Evolutionary conservation across 2,797 vertebrate species (phyloP), one percentile per base, ranked within the genome.

Genomic region (Pyrocephalus nanus): DNA sequence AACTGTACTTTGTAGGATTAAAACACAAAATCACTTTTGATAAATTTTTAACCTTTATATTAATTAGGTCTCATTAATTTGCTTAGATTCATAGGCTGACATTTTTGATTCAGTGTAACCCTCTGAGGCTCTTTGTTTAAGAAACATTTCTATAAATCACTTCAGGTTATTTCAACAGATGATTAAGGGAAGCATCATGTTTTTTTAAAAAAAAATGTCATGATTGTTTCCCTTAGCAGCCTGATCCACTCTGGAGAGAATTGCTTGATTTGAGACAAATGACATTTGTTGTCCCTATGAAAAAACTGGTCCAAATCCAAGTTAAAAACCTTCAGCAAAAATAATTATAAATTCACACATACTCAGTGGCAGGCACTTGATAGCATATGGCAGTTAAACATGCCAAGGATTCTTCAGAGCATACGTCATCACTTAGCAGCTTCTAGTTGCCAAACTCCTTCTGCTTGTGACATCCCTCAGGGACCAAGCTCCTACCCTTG

Each of bases 311-410:
- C 51, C 51, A 93, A 92, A 88, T 87, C 67, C 83, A 94, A 95
- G 72, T 73, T 48, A 16, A 92, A 93, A 94, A 73, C 7, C 55
- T 50, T 42, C 55, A 84, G 74, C 14, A 82, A 82, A 93, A 82
- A 72, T 43, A 75, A 69, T 88, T 72, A 65, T 66, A 55, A 86
- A 88, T 94, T 93, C 71, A 48, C 48, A 93, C 8, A 1, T 82
- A 62, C 32, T 47, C 66, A 69, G 88, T 73, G 81, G 75, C 77
- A 77, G 65, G 87, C 85, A 74, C 64, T 95, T 88, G 85, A 72
- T 77, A 93, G 79, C 94, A 91, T 92, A 94, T 77, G 91, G 90
- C 91, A 86, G 54, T 69, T 80, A 71, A 93, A 57, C 65, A 51
- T 72, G 94, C 82, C 94, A 86, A 77, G 65, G 82, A 86, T 71